Conservation (phyloP, 2,888 invertebrate species). For the Tenthredo amoena region DNA sequence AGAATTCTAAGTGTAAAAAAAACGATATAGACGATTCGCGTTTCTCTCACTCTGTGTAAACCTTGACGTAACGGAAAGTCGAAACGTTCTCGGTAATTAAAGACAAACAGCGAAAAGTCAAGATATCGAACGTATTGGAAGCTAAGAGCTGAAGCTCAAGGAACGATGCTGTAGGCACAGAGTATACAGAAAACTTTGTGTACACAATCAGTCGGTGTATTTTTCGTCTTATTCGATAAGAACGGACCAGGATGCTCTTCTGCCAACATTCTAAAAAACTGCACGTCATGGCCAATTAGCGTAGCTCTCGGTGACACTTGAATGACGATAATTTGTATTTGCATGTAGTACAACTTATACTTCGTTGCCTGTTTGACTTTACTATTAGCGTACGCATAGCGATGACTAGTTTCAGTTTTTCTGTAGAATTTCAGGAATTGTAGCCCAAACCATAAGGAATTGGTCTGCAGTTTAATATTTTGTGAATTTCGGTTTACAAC, state of each 20-base stretch:
- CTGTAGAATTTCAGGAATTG: background rate
- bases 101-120: slow-evolving; percentile 53
- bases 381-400: background rate
- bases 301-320: background rate
- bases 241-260: background rate
- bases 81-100: slow-evolving; percentile 54
- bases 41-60: slow-evolving; percentile 1
- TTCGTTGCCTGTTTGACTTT: background rate
- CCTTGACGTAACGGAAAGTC: slow-evolving; percentile 34
- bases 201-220: slow-evolving; percentile 43
- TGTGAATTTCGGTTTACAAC: background rate
- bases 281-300: background rate
- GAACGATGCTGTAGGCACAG: slow-evolving; percentile 24
- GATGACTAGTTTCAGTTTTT: background rate
- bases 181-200: slow-evolving; percentile 48
- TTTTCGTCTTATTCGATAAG: slow-evolving; percentile 35
- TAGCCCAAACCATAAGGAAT: background rate
- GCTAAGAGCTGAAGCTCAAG: slow-evolving; percentile 12
- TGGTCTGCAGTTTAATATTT: background rate
- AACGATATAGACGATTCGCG: background rate
- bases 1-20: background rate
- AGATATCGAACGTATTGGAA: slow-evolving; percentile 44
- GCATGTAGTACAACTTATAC: background rate
- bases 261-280: slow-evolving; percentile 5
- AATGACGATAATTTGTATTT: background rate